Base-by-base conservation (phyloP, 2,113 vertebrate genomes). In the Sebastes schlegelii region DNA sequence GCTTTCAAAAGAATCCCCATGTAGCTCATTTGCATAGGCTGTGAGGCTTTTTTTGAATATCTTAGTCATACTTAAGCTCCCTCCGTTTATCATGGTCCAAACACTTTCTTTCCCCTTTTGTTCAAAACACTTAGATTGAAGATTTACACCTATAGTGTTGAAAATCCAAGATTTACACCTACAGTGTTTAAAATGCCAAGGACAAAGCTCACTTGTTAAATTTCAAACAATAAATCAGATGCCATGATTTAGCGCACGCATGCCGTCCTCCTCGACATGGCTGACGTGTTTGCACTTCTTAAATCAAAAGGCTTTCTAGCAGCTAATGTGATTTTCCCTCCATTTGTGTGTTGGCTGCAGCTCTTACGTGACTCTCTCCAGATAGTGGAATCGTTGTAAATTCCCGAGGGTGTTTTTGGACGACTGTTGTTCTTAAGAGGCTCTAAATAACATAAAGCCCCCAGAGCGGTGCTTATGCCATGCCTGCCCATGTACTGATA, bases 311-410 rank as follows among this genome's bases (percentile, higher is more conserved):
- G 83, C 82, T 91, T 85, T 89, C 84, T 72, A 45, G 77, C n/a
- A 40, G 76, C 79, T 91, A 91, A 94, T 92, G 88, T 79, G 91
- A 93, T 93, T 93, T 89, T 49, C 82, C 51, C 55, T 79, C 69
- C 74, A 65, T 85, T 74, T 79, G 55, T 61, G 77, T 77, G 72
- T 72, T 73, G 74, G 88, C 84, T 92, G 49, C 42, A 71, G 86
- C 76, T 81, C 85, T 77, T 91, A 85, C 62, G 40, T 65, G 83
- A 84, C 85, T 93, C 86, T 83, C 69, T 80, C 34, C 34, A 86
- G 82, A 90, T 86, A 89, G 75, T 55, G 69, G 85, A 79, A 84
- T 90, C 81, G 82, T 67, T 75, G 77, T 89, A 67, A 82, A 90
- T 85, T 89, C 92, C 88, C 81, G 9, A 57, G 87, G 88, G 84